Base-by-base conservation (phyloP, 2,113 vertebrate genomes). In the Sitta europaea region DNA sequence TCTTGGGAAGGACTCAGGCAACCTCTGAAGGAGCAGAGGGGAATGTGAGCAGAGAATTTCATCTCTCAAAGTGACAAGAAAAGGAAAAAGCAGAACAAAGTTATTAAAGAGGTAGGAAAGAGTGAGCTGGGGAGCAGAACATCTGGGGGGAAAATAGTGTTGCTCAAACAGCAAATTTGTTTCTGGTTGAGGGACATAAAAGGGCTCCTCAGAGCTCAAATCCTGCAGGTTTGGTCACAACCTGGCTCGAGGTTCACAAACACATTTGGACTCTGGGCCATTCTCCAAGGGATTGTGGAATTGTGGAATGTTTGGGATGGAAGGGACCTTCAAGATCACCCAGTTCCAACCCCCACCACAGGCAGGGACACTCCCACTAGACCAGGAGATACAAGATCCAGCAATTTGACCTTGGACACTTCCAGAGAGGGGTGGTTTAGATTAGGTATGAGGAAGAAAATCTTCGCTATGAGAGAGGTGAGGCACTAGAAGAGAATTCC, bases 181-280 rank as follows among this genome's bases (percentile, higher is more conserved):
- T 88, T 77, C 59, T 54, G 35, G 11, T 5, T 43, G 23, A 28
- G 17, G 65, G 29, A 36, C 11, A 13, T 55, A 2, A 13, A 81
- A 84, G 2, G 4, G 1, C 20, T 68, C 17, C 28, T 38, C 24
- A 43, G 36, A 80, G 50, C 31, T 51, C 35, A 75, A 19, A 47
- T 50, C 19, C 33, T 77, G 6, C 20, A 13, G 24, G 27, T 78
- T 13, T 70, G n/a, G 10, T 9, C 8, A 9, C 16, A 12, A 23
- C 31, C n/a, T 51, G 29, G 4, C 29, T 54, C 12, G 29, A 86
- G 24, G 4, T 40, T 10, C 10, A 31, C 3, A 4, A 42, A 11
- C 11, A 14, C 5, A 0, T 62, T 57, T 27, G 62, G 50, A 5
- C 36, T 51, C 28, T 14, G 17, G 14, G 48, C 13, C 8, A 0